Evolutionary conservation across 2,888 invertebrate genomes (phyloP).

Genomic region (Embidobia sp.): DNA sequence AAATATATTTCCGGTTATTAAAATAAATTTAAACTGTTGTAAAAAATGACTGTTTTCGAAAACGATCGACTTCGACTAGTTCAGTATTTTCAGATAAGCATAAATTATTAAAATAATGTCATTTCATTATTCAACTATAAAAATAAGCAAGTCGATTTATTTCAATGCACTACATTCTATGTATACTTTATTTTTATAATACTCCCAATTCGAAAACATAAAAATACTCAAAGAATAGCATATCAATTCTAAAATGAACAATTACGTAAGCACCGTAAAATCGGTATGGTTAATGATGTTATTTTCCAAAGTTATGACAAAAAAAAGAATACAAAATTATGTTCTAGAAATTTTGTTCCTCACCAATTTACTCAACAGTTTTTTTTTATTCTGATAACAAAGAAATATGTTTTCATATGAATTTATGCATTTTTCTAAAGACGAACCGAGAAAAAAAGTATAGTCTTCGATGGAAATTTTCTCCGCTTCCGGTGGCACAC

Average conservation of each 20-base stretch:
- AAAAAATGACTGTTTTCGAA: neutral
- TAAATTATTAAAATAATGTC: slow-evolving; percentile 11
- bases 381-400: too few relatives aligned
- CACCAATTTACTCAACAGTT: too few relatives aligned
- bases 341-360: too few relatives aligned
- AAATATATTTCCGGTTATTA: too few relatives aligned
- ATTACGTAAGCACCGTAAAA: too few relatives aligned
- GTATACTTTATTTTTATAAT: neutral
- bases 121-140: slow-evolving; percentile 18
- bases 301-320: too few relatives aligned
- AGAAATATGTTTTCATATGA: neutral
- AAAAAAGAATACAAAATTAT: too few relatives aligned
- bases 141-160: slow-evolving; percentile 12
- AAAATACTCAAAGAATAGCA: too few relatives aligned
- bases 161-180: neutral
- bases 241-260: too few relatives aligned
- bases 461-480: slow-evolving; percentile 49
- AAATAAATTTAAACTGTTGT: too few relatives aligned
- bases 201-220: neutral
- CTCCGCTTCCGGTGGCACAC: slow-evolving; percentile 45
- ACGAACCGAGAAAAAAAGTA: neutral
- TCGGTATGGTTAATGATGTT: too few relatives aligned
- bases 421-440: neutral
- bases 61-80: neutral
- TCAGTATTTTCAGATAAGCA: neutral